Evolutionary conservation across 2,888 invertebrate species (phyloP), one percentile per base, ranked within the genome.

Genomic region (Diploptera punctata): DNA sequence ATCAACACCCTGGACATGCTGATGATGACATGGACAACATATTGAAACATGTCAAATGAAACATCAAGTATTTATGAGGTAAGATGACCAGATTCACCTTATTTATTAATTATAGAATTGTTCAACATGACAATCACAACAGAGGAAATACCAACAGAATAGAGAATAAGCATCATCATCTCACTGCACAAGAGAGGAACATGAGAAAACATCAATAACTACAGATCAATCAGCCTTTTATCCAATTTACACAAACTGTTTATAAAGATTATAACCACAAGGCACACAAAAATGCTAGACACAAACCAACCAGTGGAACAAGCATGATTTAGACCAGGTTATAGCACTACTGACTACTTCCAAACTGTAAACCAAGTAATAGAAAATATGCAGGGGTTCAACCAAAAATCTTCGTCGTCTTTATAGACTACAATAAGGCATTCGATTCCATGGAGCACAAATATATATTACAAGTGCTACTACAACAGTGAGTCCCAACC

Each of bases 331-430:
- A 1, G 1, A 18, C 16, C n/a, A 24, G 33, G 31, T 13, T 61
- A 29, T 24, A 29, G 61, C 61, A 31, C 61, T 16, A 61, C 16
- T 3, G 61, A 61, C 61, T 31, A 61, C 33, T 19, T 61, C 2
- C 33, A 33, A 52, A 31, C 31, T 2, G n/a, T 61, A n/a, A 33
- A 61, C 18, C 61, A 61, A n/a, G 16, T 61, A 7, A 61, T 60
- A 29, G 31, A 61, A 61, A 29, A 29, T 5, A 29, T 19, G 10
- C 21, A 52, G 21, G 52, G 19, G 21, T 3, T 52, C 21, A 52
- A 52, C 19, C 18, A 13, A 5, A 52, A 52, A 1, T 10, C 19
- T n/a, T 13, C 49, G n/a, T 38, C 38, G 38, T 13, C 38, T 38
- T 38, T 38, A 38, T 38, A 38, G 38, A 38, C 38, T 38, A 38